These are phyloP conservation scores for Rhogogaster chlorosoma DNA, from an alignment of 2,888 invertebrate species.

Conservation along the genomic window DNA sequence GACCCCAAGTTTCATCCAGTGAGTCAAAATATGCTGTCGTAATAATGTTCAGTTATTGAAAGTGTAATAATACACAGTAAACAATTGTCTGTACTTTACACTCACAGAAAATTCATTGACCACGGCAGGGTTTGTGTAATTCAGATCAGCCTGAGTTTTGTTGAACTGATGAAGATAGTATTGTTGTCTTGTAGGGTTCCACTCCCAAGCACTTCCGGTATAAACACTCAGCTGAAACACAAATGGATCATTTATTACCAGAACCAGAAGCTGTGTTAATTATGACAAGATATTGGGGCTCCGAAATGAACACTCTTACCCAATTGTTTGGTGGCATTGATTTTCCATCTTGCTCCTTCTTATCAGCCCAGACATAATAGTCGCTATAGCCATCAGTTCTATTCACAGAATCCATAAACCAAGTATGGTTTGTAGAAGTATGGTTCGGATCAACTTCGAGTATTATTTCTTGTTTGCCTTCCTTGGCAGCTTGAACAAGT, in stretches of 20 bases:
- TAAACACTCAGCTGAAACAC: slow-evolving; percentile 77
- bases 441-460: slow-evolving; percentile 89
- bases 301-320: slow-evolving; percentile 77
- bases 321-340: slow-evolving; percentile 85
- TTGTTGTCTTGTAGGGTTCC: slow-evolving; percentile 82
- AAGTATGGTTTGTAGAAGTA: slow-evolving; percentile 83
- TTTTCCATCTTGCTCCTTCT: slow-evolving; percentile 71
- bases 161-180: slow-evolving; percentile 90
- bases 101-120: slow-evolving; percentile 81
- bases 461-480: slow-evolving; percentile 82
- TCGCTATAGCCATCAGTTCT: slow-evolving; percentile 82
- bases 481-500: slow-evolving; percentile 79
- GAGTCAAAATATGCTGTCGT: slow-evolving; percentile 82
- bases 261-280: neutral
- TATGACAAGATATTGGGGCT: neutral
- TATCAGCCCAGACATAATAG: slow-evolving; percentile 89
- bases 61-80: neutral
- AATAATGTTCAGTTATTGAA: neutral
- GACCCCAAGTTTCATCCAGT: slow-evolving; percentile 88
- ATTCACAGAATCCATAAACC: slow-evolving; percentile 85
- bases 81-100: slow-evolving; percentile 16
- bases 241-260: slow-evolving; percentile 20
- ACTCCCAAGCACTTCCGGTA: slow-evolving; percentile 86
- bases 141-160: slow-evolving; percentile 87
- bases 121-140: slow-evolving; percentile 86